phyloP scores from a whole-genome alignment of 2,888 invertebrate genomes.

The Ornithoptera alexandrae region DNA sequence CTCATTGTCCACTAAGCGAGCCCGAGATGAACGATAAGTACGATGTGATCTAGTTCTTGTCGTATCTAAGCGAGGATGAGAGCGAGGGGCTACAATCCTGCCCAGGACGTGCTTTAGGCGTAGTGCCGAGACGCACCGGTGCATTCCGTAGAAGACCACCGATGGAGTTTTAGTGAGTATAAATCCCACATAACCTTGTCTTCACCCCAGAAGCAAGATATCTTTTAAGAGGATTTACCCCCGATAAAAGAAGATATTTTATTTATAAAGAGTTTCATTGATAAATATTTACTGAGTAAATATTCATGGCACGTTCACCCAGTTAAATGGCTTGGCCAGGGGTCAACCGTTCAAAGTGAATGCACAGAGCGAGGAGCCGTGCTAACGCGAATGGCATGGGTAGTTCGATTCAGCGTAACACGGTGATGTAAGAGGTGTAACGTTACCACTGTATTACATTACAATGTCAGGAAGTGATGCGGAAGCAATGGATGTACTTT shows the following conservation, averaged over 20 bases:
- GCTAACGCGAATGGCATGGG: background rate
- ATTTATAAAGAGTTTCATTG: slow-evolving; percentile 20
- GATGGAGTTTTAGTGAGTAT: too few species aligned
- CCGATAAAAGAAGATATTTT: background rate
- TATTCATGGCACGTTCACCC: slow-evolving; percentile 13
- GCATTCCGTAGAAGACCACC: too few species aligned
- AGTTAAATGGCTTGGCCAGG: background rate
- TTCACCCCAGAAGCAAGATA: too few species aligned
- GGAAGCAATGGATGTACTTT: background rate
- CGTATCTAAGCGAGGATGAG: too few species aligned
- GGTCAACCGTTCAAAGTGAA: background rate
- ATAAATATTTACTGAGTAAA: slow-evolving; percentile 2
- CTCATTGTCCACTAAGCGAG: too few species aligned
- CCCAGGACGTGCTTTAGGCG: too few species aligned
- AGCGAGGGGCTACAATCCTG: too few species aligned
- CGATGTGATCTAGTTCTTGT: too few species aligned
- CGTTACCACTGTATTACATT: background rate
- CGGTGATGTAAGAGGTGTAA: background rate
- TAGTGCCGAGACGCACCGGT: too few species aligned
- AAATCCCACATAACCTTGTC: too few species aligned
- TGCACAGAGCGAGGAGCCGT: background rate
- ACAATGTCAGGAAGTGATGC: background rate
- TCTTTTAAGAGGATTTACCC: too few species aligned
- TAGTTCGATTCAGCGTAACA: background rate
- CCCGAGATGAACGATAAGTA: too few species aligned